Conservation (phyloP, 2,888 invertebrate genomes). For the Lysandra coridon region DNA sequence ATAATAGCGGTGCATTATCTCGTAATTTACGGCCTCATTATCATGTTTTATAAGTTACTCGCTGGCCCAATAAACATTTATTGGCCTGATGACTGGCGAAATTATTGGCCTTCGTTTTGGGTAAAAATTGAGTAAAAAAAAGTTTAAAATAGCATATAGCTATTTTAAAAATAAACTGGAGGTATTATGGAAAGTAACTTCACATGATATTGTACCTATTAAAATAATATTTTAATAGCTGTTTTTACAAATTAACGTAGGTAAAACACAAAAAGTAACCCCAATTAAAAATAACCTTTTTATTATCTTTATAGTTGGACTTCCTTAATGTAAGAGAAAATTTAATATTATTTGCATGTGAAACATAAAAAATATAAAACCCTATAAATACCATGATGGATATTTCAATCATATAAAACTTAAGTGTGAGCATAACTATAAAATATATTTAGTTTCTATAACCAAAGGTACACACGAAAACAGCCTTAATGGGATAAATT, state of each 20-base stretch:
- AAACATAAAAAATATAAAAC: too few relatives aligned
- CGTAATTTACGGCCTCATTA: slow-evolving; percentile 74
- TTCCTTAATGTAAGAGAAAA: too few relatives aligned
- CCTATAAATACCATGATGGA: too few relatives aligned
- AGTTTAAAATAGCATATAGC: background rate
- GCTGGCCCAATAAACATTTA: slow-evolving; percentile 28
- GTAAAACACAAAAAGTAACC: too few relatives aligned
- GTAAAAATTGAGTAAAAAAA: background rate
- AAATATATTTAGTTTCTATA: background rate
- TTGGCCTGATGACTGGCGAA: slow-evolving; percentile 32
- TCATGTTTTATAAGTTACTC: slow-evolving; percentile 39
- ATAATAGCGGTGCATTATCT: slow-evolving; percentile 74
- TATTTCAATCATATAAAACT: background rate
- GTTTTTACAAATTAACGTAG: too few relatives aligned
- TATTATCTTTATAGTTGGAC: too few relatives aligned
- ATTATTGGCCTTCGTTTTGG: slow-evolving; percentile 17
- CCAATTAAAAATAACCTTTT: too few relatives aligned
- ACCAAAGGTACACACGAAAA: slow-evolving; percentile 35
- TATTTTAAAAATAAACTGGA: too few relatives aligned
- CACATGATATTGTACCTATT: too few relatives aligned
- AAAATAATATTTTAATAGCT: too few relatives aligned
- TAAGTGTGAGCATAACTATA: background rate
- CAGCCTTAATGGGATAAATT: slow-evolving; percentile 55
- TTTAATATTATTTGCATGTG: too few relatives aligned
- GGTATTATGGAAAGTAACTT: too few relatives aligned